Evolutionary conservation across 2,113 vertebrate genomes (phyloP).

Genomic region (Dasyornis broadbenti): DNA sequence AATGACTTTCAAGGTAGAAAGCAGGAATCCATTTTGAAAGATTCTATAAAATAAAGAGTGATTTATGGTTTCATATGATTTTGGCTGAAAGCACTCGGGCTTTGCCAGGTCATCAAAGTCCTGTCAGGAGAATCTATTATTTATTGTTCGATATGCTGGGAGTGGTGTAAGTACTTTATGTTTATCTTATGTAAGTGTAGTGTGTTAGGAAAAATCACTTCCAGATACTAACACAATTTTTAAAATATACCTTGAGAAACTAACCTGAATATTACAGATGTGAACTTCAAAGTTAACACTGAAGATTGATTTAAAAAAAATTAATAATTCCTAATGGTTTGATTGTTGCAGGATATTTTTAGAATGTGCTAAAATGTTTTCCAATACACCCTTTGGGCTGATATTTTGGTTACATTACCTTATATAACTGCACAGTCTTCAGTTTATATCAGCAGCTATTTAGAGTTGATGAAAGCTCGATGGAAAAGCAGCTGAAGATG

Average conservation of each 20-base stretch:
- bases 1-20: conserved; percentile 87
- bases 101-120: conserved; percentile 85
- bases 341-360: conserved; percentile 15
- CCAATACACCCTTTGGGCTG: neutral
- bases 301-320: neutral
- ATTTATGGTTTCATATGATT: conserved; percentile 87
- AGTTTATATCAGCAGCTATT: neutral
- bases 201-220: conserved; percentile 72
- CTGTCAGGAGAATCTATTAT: conserved; percentile 81
- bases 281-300: neutral
- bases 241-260: conserved; percentile 10
- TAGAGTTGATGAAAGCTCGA: neutral
- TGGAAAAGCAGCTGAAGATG: neutral
- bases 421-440: neutral
- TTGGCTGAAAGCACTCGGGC: conserved; percentile 81
- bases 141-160: conserved; percentile 77
- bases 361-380: neutral
- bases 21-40: conserved; percentile 83
- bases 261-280: neutral
- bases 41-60: conserved; percentile 84
- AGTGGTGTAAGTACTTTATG: conserved; percentile 77
- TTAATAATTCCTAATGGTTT: neutral
- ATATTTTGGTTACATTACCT: neutral
- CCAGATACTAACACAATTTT: conserved; percentile 54
- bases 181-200: conserved; percentile 82